These are phyloP conservation scores for Boloria euphrosyne DNA, from an alignment of 2,888 invertebrate genomes.

Conservation along the genomic window DNA sequence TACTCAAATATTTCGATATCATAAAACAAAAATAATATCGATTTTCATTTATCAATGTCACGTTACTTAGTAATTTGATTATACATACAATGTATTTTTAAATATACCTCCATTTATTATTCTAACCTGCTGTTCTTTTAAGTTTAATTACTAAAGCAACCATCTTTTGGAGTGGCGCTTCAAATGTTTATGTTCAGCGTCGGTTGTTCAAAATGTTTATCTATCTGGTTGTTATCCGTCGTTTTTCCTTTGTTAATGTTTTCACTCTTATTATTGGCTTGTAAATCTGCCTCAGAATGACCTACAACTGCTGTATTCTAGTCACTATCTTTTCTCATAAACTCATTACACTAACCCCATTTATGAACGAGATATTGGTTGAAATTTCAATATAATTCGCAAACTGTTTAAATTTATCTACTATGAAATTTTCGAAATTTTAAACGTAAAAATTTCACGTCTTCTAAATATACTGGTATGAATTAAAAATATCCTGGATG, in stretches of 20 bases:
- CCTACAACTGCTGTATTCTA: slow-evolving; percentile 31
- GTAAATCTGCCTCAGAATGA: slow-evolving; percentile 60
- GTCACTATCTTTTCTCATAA: background rate
- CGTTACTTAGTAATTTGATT: background rate
- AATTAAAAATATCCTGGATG: too few relatives aligned
- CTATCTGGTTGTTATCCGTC: slow-evolving; percentile 66
- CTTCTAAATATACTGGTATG: too few relatives aligned
- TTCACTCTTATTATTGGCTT: slow-evolving; percentile 57
- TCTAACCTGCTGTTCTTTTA: slow-evolving; percentile 38
- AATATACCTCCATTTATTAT: slow-evolving; percentile 26
- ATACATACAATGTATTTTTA: background rate
- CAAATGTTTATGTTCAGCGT: slow-evolving; percentile 57
- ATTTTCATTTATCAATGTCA: background rate
- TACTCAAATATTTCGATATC: too few relatives aligned
- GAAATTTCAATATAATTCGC: background rate
- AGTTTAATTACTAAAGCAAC: slow-evolving; percentile 41
- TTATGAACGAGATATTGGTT: background rate
- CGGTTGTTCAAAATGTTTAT: slow-evolving; percentile 63
- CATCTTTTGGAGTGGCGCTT: slow-evolving; percentile 51
- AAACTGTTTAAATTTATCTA: too few relatives aligned
- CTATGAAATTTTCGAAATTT: too few relatives aligned
- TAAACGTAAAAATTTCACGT: too few relatives aligned
- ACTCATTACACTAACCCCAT: background rate
- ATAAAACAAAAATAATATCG: background rate
- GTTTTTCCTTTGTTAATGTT: slow-evolving; percentile 61